These are phyloP conservation scores for Helicoverpa armigera DNA, from an alignment of 1,140 invertebrate species.

Conservation along the genomic window DNA sequence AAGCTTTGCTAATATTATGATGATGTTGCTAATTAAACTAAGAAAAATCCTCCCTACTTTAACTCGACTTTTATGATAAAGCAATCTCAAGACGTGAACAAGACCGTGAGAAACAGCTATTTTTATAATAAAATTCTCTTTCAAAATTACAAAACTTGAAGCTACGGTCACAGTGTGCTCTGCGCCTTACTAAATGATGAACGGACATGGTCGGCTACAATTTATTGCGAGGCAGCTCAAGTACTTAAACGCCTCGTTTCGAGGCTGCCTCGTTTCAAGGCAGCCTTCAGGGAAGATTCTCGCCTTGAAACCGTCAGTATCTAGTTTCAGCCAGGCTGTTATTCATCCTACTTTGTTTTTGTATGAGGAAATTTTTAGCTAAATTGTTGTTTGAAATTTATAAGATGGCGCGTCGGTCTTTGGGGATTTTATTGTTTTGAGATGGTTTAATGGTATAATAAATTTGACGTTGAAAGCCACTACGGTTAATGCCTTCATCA, in stretches of 20 bases:
- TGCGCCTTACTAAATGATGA: conserved; percentile 25
- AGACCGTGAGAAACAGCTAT: background rate
- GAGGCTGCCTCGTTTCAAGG: conserved; percentile 22
- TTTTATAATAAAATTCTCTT: background rate
- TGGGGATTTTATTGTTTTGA: background rate
- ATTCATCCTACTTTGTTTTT: conserved; percentile 32
- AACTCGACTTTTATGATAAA: no score
- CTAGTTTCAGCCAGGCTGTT: conserved; percentile 22
- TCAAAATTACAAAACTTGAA: conserved; percentile 9
- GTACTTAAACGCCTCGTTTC: conserved; percentile 36
- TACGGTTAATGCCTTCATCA: no score
- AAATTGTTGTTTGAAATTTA: background rate
- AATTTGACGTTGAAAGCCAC: no score
- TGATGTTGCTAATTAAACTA: no score
- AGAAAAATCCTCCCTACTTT: no score
- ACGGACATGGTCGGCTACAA: conserved; percentile 34
- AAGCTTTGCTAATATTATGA: no score
- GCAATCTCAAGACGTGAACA: no score
- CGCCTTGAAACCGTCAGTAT: conserved; percentile 32
- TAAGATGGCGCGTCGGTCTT: background rate
- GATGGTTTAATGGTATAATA: no score
- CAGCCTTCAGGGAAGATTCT: conserved; percentile 29
- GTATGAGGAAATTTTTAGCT: conserved; percentile 20
- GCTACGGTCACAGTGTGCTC: conserved; percentile 2
- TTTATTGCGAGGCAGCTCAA: conserved; percentile 38